Percentiles rank a stretch among this genome's conserved stretches.
phyloP scores from a whole-genome alignment of 1,140 invertebrate species.

The Aphelenchoides fujianensis region DNA sequence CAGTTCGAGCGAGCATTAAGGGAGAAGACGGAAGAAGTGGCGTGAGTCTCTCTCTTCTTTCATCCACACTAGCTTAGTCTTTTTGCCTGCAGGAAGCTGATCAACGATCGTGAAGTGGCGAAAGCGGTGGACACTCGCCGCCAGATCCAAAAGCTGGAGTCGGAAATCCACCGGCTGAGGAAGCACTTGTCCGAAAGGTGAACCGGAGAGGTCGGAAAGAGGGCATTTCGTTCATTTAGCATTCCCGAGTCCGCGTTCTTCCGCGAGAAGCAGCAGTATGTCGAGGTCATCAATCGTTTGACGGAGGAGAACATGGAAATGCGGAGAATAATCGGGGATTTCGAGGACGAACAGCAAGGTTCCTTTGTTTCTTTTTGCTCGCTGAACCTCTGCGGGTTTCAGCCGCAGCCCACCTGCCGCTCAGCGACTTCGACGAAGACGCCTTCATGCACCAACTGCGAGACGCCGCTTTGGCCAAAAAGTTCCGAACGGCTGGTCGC shows the following conservation, averaged over 20 bases:
- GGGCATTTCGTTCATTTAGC: constrained; percentile 22
- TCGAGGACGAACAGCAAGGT: constrained; percentile 28
- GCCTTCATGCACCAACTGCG: background rate
- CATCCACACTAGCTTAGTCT: too few species aligned
- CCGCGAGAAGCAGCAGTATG: constrained; percentile 45
- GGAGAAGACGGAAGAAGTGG: constrained; percentile 46
- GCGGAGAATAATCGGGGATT: constrained; percentile 35
- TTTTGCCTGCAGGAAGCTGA: constrained; percentile 38
- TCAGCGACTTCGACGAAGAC: constrained; percentile 9
- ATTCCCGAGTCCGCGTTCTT: constrained; percentile 39
- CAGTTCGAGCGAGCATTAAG: constrained; percentile 41
- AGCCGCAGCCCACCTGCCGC: background rate
- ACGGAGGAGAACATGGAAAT: constrained; percentile 48
- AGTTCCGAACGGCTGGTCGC: too few species aligned
- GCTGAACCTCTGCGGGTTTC: too few species aligned
- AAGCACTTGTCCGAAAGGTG: constrained; percentile 33
- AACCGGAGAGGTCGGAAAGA: background rate
- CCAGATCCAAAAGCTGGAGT: constrained; percentile 33
- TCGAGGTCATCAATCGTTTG: constrained; percentile 37
- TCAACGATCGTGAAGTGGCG: constrained; percentile 34
- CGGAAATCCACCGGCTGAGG: constrained; percentile 36
- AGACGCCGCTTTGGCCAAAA: constrained; percentile 4
- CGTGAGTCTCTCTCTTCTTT: constrained; percentile 33
- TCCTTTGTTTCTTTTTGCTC: too few species aligned
- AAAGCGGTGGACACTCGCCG: constrained; percentile 41